These are phyloP conservation scores for Neopelma chrysocephalum DNA, from an alignment of 2,797 vertebrate species.

Conservation along the genomic window DNA sequence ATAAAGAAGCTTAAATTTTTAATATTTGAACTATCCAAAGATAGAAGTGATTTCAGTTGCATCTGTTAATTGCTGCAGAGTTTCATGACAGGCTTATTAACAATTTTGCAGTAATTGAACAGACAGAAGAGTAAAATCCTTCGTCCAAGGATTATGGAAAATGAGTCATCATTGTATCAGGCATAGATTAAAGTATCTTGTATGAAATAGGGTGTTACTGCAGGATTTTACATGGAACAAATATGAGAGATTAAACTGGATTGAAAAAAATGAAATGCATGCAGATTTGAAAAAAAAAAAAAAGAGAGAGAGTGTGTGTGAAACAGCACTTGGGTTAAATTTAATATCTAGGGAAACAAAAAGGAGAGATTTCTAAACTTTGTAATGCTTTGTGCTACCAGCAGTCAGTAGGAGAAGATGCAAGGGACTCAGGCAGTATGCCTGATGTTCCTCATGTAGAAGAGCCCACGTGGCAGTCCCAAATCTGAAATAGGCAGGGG, in stretches of 20 bases:
- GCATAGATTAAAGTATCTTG: neutral
- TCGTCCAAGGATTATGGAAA: neutral
- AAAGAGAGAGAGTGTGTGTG: rapidly evolving
- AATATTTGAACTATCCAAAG: neutral
- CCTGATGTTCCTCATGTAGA: neutral
- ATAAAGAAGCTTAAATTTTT: neutral
- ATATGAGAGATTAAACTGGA: neutral
- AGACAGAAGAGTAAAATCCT: neutral
- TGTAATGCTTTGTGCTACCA: neutral
- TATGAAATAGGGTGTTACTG: neutral
- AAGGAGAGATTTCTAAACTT: neutral
- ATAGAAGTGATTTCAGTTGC: neutral
- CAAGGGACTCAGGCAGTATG: rapidly evolving
- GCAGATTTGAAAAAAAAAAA: neutral
- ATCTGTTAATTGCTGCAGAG: neutral
- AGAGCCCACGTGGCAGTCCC: rapidly evolving
- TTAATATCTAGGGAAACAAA: neutral
- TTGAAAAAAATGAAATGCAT: neutral
- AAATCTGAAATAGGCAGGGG: neutral
- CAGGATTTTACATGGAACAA: neutral
- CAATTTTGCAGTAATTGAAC: neutral
- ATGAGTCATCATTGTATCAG: neutral
- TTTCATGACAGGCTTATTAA: neutral
- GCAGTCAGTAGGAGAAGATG: neutral
- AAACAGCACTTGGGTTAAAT: neutral